phyloP scores from a whole-genome alignment of 2,888 invertebrate species.

The Tromatobia lineatoria region DNA sequence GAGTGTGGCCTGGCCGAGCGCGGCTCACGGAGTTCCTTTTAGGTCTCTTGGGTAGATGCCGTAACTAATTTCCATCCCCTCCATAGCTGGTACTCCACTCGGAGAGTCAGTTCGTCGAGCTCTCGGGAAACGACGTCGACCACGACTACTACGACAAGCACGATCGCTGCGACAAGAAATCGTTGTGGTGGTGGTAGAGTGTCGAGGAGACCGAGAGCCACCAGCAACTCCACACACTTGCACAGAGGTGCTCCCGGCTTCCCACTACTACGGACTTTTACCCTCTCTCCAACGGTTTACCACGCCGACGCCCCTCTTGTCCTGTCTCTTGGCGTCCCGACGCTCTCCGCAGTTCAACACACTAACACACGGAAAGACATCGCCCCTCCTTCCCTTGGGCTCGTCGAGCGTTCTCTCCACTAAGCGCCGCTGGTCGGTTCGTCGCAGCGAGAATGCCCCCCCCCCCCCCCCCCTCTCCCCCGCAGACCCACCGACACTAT shows the following conservation, averaged over 20 bases:
- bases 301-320: conserved; percentile 50
- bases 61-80: conserved; percentile 84
- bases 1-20: conserved; percentile 80
- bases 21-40: conserved; percentile 83
- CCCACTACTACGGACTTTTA: conserved; percentile 77
- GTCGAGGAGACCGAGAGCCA: conserved; percentile 64
- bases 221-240: conserved; percentile 53
- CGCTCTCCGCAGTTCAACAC: conserved; percentile 68
- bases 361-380: conserved; percentile 51
- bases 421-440: conserved; percentile 67
- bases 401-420: conserved; percentile 59
- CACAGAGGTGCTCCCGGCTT: conserved; percentile 71
- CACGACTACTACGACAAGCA: conserved; percentile 39
- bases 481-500: conserved; percentile 45
- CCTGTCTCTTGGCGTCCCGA: conserved; percentile 59
- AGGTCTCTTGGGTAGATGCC: conserved; percentile 84
- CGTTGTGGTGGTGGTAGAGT: conserved; percentile 59
- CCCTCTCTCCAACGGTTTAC: conserved; percentile 48
- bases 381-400: conserved; percentile 25
- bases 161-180: conserved; percentile 11
- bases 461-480: conserved; percentile 41
- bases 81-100: conserved; percentile 67
- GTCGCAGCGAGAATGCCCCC: conserved; percentile 46
- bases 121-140: conserved; percentile 53
- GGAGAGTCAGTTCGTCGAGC: conserved; percentile 68